Percentiles rank a stretch among this genome's conserved stretches.
Evolutionary conservation across 23 tunicate species (phyloP).

Genomic region (Aplidium turbinatum): DNA sequence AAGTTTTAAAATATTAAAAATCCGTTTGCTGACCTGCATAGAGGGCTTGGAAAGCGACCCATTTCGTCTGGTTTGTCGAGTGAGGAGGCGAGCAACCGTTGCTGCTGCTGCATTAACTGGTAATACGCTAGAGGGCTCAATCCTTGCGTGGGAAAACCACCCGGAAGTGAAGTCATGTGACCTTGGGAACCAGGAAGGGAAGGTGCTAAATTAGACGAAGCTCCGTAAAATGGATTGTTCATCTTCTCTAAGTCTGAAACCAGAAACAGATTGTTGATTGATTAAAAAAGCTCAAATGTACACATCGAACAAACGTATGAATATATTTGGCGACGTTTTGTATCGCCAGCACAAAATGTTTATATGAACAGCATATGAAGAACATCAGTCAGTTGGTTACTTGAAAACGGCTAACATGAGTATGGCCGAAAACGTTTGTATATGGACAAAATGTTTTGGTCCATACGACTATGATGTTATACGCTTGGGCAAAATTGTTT

Average conservation of each 20-base stretch:
- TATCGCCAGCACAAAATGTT: no score
- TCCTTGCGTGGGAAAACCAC: conserved; percentile 25
- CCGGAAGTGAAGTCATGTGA: conserved; percentile 23
- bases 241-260: conserved; percentile 72
- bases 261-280: no score
- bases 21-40: conserved; percentile 40
- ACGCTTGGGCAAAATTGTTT: no score
- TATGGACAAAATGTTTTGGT: no score
- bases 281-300: no score
- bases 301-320: no score
- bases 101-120: conserved; percentile 74
- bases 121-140: conserved; percentile 63
- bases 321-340: no score
- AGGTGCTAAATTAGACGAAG: conserved; percentile 40
- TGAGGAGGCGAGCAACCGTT: conserved; percentile 63
- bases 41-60: conserved; percentile 66
- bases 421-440: no score
- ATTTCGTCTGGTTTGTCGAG: conserved; percentile 74
- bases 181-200: conserved; percentile 21
- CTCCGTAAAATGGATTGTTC: conserved; percentile 50
- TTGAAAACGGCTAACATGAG: no score
- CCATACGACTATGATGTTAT: no score
- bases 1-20: background rate
- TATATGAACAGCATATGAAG: no score
- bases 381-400: no score